Conservation (phyloP, 2,797 vertebrate genomes). For the Antrozous pallidus region DNA sequence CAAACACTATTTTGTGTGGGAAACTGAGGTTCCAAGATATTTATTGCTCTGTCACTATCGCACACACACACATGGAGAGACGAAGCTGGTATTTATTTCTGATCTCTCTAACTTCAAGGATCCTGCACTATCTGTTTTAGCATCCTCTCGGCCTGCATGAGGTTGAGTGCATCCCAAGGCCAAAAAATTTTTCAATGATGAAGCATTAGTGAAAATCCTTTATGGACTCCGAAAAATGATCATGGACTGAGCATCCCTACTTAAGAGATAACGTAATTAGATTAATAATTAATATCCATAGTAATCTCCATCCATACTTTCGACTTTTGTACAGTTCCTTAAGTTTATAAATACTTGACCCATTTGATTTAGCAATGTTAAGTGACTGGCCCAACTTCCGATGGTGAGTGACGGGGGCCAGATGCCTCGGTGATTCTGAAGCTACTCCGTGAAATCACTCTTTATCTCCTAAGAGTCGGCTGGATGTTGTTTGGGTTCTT, state of each 20-base stretch:
- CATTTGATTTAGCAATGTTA: conserved; percentile 15
- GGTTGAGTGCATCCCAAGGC: conserved; percentile 21
- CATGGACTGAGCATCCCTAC: background rate
- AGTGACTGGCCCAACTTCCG: background rate
- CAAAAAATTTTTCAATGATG: background rate
- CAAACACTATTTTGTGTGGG: background rate
- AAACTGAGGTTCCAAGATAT: conserved; percentile 1
- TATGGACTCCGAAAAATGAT: conserved; percentile 25
- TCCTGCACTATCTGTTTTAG: background rate
- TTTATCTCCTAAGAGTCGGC: background rate
- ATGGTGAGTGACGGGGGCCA: background rate
- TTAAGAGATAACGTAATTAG: conserved; percentile 22
- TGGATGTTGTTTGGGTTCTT: background rate
- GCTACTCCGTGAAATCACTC: background rate
- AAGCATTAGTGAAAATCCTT: conserved; percentile 36
- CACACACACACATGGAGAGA: background rate
- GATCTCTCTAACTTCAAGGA: background rate
- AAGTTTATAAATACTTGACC: background rate
- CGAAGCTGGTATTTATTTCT: background rate
- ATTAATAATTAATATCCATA: background rate
- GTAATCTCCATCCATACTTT: background rate
- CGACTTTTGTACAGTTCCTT: background rate
- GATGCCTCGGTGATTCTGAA: conserved; percentile 12
- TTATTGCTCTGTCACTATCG: background rate
- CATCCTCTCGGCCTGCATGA: background rate